Evolutionary conservation across 2,113 vertebrate genomes (phyloP).

Genomic region (Pagrus major): DNA sequence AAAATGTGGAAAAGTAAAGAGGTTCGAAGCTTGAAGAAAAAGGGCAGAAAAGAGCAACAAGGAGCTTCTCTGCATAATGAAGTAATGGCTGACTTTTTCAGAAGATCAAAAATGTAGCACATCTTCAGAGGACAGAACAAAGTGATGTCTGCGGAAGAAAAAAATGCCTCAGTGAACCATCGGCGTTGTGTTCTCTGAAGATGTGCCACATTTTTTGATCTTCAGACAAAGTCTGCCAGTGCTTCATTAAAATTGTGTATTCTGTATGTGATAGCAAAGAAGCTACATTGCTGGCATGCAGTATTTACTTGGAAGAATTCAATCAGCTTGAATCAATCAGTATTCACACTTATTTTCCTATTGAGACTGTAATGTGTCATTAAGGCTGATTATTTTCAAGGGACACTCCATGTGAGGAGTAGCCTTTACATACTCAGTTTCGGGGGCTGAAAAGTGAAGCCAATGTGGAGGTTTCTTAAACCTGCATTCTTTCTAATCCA

Average conservation of each 20-base stretch:
- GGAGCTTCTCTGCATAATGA: slow-evolving; percentile 32
- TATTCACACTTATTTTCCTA: not conserved
- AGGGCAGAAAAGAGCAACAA: slow-evolving; percentile 2
- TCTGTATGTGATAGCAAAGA: slow-evolving; percentile 12
- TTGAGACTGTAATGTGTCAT: not conserved
- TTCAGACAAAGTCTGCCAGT: slow-evolving; percentile 45
- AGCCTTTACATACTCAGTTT: not conserved
- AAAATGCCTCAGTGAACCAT: slow-evolving; percentile 5
- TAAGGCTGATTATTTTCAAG: not conserved
- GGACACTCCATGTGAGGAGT: not conserved
- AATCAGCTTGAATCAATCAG: not conserved
- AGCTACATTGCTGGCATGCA: not conserved
- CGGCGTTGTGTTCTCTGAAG: slow-evolving; percentile 34
- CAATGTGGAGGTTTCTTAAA: too few relatives aligned
- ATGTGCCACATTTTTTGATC: slow-evolving; percentile 45
- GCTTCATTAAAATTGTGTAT: slow-evolving; percentile 38
- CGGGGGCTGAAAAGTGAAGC: too few relatives aligned
- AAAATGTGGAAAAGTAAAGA: slow-evolving; percentile 10
- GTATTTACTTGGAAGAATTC: slow-evolving; percentile 37
- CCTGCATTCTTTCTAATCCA: too few relatives aligned
- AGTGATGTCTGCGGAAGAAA: slow-evolving; percentile 15
- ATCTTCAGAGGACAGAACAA: slow-evolving; percentile 43
- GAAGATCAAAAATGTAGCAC: slow-evolving; percentile 44
- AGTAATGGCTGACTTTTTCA: slow-evolving; percentile 41
- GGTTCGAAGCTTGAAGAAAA: slow-evolving; percentile 29